Evolutionary conservation across 1,140 invertebrate species (phyloP), one percentile per base, ranked within the genome.

Genomic region (Dinothrombium tinctorium): DNA sequence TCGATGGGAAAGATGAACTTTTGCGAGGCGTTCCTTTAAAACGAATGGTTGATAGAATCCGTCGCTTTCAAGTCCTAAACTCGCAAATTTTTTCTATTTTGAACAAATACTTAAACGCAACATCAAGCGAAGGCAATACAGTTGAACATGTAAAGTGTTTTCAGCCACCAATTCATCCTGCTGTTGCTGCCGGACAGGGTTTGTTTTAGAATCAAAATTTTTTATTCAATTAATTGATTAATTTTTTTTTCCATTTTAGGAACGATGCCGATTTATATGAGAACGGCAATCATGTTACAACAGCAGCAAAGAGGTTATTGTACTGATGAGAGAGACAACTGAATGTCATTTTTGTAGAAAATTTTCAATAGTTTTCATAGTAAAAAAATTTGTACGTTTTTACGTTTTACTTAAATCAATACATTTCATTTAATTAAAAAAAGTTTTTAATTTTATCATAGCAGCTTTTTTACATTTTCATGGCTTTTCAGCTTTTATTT

Each of bases 81-180:
- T 92, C 84, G 35, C 90, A 98, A 64, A 94, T 98, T 44, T 96
- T 98, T 64, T 81, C 87, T 15, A 79, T 90, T 31, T 66, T 99
- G 22, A 87, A 90, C 59, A 92, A 95, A 58, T 94, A 90, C 62
- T 64, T 96, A 25, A 60, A 50, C 41, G 59, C 58, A 23, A 72
- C 72, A 44, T 71, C 71, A 43, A 54, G 56, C 26, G 75, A 84
- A 53, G 72, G 74, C 33, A 72, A 80, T 38, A 82, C 83, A 20
- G 81, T 92, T 9, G 87, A 95, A 59, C 87, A 95, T 57, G 87
- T 95, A 8, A 69, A 86, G 23, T 94, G 87, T 59, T 95, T 94
- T 65, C 86, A 87, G 46, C 87, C 87, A 17, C 89, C 78, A 8
- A 73, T 80, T 53, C 83, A 79, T 64, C 78, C 50, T 22, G 33